These are phyloP conservation scores for Muricea muricata DNA, from an alignment of 92 coral and sea anemone species.

Conservation along the genomic window DNA sequence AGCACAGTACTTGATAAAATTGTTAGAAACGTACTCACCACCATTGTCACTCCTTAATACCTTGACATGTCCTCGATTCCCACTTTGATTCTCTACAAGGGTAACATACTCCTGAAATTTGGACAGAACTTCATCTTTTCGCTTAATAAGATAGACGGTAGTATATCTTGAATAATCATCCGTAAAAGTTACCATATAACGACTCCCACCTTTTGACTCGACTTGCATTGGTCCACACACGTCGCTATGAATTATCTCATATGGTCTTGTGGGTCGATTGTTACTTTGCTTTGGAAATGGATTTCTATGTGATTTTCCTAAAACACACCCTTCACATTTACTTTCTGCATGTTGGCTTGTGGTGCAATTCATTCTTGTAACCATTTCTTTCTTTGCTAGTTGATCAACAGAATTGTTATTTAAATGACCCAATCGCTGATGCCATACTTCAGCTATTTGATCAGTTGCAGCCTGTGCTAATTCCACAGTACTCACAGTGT, in stretches of 20 bases:
- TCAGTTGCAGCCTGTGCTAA: constrained; percentile 30
- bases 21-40: neutral
- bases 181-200: constrained; percentile 42
- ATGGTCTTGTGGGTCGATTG: constrained; percentile 28
- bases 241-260: constrained; percentile 37
- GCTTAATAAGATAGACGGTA: constrained; percentile 33
- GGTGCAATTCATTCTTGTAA: constrained; percentile 59
- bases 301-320: constrained; percentile 33
- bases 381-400: constrained; percentile 46
- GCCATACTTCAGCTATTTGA: constrained; percentile 69
- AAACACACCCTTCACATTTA: constrained; percentile 33
- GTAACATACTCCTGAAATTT: constrained; percentile 33
- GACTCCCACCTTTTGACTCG: constrained; percentile 31
- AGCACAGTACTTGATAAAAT: neutral
- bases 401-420: too few species aligned
- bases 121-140: constrained; percentile 33
- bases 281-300: constrained; percentile 40
- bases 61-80: neutral
- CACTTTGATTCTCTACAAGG: neutral
- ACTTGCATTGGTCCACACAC: constrained; percentile 48
- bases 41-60: neutral
- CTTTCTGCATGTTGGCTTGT: neutral
- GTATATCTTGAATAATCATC: constrained; percentile 40
- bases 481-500: constrained; percentile 46
- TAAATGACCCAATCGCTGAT: too few species aligned